Percentiles rank a stretch among this genome's conserved stretches.
Conservation (phyloP, 1,140 invertebrate species). For the Drosophila bocki region DNA sequence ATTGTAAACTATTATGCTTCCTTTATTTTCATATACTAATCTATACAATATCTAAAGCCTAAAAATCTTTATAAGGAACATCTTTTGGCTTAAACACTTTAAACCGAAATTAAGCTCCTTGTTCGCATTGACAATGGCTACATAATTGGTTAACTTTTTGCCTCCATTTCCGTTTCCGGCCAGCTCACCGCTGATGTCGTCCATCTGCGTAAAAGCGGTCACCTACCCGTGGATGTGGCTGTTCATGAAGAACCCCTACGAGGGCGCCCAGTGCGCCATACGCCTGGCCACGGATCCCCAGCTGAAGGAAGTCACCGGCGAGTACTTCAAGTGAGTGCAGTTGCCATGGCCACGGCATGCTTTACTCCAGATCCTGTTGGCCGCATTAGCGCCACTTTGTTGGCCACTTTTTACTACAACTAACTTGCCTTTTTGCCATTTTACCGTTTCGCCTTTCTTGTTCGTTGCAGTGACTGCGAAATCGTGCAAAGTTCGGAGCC, state of each 20-base stretch:
- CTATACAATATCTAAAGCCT: background rate
- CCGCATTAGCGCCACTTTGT: conserved; percentile 66
- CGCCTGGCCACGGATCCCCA: conserved; percentile 88
- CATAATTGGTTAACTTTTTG: conserved; percentile 65
- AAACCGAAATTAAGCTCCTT: conserved; percentile 4
- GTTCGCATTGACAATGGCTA: conserved; percentile 51
- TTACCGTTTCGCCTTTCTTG: conserved; percentile 3
- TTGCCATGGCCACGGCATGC: conserved; percentile 33
- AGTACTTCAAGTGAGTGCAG: conserved; percentile 88
- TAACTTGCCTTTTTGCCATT: conserved; percentile 13
- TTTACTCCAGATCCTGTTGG: conserved; percentile 28
- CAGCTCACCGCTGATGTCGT: conserved; percentile 86
- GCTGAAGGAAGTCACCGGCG: conserved; percentile 87
- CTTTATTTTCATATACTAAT: too few relatives aligned
- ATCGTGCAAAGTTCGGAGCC: conserved; percentile 85
- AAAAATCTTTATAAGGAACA: background rate
- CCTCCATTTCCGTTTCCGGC: conserved; percentile 12
- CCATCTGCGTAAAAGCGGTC: conserved; percentile 86
- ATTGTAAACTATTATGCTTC: background rate
- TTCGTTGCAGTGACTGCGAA: conserved; percentile 87
- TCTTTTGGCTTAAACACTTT: background rate
- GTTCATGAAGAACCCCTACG: conserved; percentile 88
- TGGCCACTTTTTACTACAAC: conserved; percentile 35
- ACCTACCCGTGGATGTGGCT: conserved; percentile 89
- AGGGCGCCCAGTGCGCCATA: conserved; percentile 89